A percentile compares a stretch with the other conserved stretches of the same genome.
Evolutionary conservation across 2,888 invertebrate species (phyloP).

Genomic region (Drosophila meridionalis): DNA sequence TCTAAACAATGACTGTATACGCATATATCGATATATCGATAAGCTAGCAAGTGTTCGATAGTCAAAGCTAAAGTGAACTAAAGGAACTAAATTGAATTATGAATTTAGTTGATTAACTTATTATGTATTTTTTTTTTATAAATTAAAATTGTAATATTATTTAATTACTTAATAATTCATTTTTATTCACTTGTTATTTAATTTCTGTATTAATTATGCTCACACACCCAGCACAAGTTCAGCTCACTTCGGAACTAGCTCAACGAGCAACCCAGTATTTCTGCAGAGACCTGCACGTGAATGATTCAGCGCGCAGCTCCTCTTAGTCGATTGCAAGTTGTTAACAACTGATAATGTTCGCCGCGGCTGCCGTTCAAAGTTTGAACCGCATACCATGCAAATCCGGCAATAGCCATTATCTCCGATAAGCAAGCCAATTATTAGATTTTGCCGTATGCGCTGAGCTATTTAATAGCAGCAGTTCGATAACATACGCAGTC

Average conservation of each 20-base stretch:
- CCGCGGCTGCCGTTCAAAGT: constrained; percentile 45
- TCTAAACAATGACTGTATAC: not conserved
- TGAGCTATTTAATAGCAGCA: constrained; percentile 38
- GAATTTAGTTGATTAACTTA: no score
- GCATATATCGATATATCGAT: constrained; percentile 21
- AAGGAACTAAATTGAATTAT: no score
- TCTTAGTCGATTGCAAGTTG: constrained; percentile 35
- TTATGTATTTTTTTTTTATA: no score
- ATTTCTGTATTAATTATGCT: accelerated
- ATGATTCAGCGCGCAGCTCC: constrained; percentile 36
- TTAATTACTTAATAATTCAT: not conserved
- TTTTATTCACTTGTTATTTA: no score
- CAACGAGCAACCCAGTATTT: constrained; percentile 2
- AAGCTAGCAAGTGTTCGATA: not conserved
- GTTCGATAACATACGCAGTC: constrained; percentile 39
- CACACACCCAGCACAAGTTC: not conserved
- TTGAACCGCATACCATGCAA: constrained; percentile 58
- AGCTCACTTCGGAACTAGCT: constrained; percentile 26
- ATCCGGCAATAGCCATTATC: constrained; percentile 47
- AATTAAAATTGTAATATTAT: not conserved
- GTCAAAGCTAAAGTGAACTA: not conserved
- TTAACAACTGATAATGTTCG: constrained; percentile 58
- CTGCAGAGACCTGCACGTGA: constrained; percentile 7
- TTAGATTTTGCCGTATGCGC: constrained; percentile 22
- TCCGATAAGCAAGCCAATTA: constrained; percentile 43